Evolutionary conservation across 2,797 vertebrate genomes (phyloP).

Genomic region (Oceanodroma leucorhoa): DNA sequence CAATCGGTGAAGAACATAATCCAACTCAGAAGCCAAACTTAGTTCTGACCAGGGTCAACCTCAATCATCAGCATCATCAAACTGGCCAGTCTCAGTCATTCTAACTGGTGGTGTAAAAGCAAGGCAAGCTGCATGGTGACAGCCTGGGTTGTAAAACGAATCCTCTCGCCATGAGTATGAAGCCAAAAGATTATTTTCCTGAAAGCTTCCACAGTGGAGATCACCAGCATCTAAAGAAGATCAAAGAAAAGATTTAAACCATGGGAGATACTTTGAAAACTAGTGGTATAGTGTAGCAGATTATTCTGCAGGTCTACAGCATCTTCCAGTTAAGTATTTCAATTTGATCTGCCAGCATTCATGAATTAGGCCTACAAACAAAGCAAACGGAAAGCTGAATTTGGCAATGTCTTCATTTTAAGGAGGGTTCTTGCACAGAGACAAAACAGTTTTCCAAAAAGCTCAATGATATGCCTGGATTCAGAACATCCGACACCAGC

Average conservation of each 20-base stretch:
- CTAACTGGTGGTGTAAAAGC: slow-evolving; percentile 49
- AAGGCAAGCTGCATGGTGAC: slow-evolving; percentile 66
- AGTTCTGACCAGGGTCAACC: background rate
- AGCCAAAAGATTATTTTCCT: slow-evolving; percentile 61
- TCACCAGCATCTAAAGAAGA: slow-evolving; percentile 73
- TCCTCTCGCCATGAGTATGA: slow-evolving; percentile 61
- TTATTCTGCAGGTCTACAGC: background rate
- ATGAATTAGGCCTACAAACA: background rate
- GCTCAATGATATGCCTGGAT: background rate
- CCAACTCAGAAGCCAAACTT: slow-evolving; percentile 11
- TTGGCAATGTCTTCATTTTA: background rate
- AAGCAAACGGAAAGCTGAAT: background rate
- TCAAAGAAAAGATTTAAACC: slow-evolving; percentile 31
- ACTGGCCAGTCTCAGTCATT: slow-evolving; percentile 72
- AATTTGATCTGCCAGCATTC: background rate
- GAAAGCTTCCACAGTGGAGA: slow-evolving; percentile 65
- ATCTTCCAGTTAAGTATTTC: background rate
- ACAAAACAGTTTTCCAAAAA: background rate
- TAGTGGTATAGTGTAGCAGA: background rate
- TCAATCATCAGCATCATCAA: slow-evolving; percentile 79
- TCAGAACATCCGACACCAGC: background rate
- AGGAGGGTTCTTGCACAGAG: background rate
- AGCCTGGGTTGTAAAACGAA: slow-evolving; percentile 69
- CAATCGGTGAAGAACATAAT: background rate
- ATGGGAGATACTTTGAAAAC: background rate